Evolutionary conservation across 2,113 vertebrate genomes (phyloP), one percentile per base, ranked within the genome.

Genomic region (Pteronura brasiliensis): DNA sequence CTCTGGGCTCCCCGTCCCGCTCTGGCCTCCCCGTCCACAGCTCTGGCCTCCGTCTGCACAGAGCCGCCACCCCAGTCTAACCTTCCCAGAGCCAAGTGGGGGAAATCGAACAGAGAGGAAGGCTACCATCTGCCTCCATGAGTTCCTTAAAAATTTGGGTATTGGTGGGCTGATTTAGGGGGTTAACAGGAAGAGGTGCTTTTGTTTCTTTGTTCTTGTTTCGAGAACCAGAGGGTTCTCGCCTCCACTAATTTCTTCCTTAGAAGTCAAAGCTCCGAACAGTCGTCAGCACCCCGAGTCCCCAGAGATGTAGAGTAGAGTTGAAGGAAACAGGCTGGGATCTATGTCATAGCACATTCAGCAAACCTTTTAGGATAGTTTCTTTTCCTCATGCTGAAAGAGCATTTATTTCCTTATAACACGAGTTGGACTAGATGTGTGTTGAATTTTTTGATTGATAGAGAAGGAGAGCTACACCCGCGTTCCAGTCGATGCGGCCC

Each of bases 1-100:
- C 14, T 31, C 74, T 77, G 74, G 7, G 27, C 27, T 9, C 42
- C 42, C 74, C 42, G 42, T 31, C 17, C n/a, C 25, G 7, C 15
- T 14, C 8, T 14, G 6, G 20, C 34, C 14, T 2, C 25, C 0
- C n/a, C 42, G 42, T 31, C 17, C 47, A 11, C n/a, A 34, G 7
- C 15, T 14, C 8, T 14, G 6, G 20, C 34, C 14, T 2, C 25
- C 0, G 0, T 2, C 0, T 39, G 17, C 0, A 0, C 1, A 42
- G 42, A 52, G 18, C 67, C 7, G 1, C 42, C 1, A 1, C 23
- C 2, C 0, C 36, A 0, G 18, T 23, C 21, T 7, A 11, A 57
- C 42, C 61, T 14, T 17, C 6, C 15, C 20, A 1, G 76, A 61
- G 23, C 61, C 39, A 15, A 1, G n/a, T 13, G 65, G 13, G 65